Percentiles rank a stretch among this genome's conserved stretches.
Evolutionary conservation across 2,888 invertebrate genomes (phyloP).

Genomic region (Operophtera brumata): DNA sequence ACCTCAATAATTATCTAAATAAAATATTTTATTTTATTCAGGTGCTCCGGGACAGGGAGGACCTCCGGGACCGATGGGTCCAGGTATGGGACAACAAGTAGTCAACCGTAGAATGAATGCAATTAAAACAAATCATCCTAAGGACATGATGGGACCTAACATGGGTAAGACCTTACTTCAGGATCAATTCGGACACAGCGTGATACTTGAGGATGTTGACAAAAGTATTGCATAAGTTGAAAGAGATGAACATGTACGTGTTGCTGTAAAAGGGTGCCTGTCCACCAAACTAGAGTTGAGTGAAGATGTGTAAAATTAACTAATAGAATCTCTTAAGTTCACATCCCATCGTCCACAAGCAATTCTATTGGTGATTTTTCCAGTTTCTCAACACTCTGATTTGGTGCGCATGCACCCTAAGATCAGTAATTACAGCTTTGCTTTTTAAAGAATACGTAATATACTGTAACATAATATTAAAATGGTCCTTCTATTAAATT

Average conservation of each 20-base stretch:
- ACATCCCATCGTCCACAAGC: background rate
- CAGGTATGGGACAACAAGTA: constrained; percentile 78
- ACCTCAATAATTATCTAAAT: no score
- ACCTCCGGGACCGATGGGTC: constrained; percentile 70
- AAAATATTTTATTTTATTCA: no score
- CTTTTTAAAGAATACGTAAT: background rate
- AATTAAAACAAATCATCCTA: constrained; percentile 92
- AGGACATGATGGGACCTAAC: constrained; percentile 89
- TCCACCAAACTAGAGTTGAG: constrained; percentile 5
- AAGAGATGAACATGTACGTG: constrained; percentile 19
- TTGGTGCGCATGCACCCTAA: constrained; percentile 9
- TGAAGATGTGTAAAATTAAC: background rate
- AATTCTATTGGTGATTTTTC: constrained; percentile 2
- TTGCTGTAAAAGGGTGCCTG: constrained; percentile 9
- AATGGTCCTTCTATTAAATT: background rate
- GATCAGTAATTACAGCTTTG: background rate
- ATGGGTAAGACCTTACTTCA: constrained; percentile 82
- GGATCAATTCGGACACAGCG: constrained; percentile 24
- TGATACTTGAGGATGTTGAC: constrained; percentile 22
- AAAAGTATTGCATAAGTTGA: constrained; percentile 21
- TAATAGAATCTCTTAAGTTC: constrained; percentile 1
- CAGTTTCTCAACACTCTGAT: background rate
- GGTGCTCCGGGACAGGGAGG: constrained; percentile 62
- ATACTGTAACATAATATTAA: no score
- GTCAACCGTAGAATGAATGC: constrained; percentile 91